Base-by-base conservation (phyloP, 2,888 invertebrate species). In the Thymelicus sylvestris region DNA sequence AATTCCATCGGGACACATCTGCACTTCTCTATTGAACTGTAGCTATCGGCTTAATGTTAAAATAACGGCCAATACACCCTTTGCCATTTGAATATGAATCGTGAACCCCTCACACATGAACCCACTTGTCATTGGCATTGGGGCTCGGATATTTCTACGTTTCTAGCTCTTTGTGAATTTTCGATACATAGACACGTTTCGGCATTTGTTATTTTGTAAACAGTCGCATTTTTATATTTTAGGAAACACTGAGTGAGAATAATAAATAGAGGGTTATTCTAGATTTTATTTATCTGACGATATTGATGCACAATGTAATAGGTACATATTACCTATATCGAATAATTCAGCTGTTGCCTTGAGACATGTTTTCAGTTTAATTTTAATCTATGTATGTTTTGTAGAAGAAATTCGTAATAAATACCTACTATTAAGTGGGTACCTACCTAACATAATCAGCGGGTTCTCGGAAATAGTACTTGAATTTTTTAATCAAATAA, bases 71-170 rank as follows among this genome's bases (percentile, higher is more conserved):
- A 66, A 59, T 15, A 59, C 47, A 59, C 59, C 47, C 47, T 44
- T 59, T 48, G 48, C 47, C 38, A 13, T 66, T 59, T 66, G 66
- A 60, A 66, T 66, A 59, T 47, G 66, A 59, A 66, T 59, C n/a
- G 59, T 48, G 48, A 66, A 44, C 50, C 41, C 52, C 19, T 55
- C 66, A 60, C 59, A 48, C 19, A 44, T 66, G 66, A 66, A 59
- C 44, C 47, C 57, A 47, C 57, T 66, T 60, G 48, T 66, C 66
- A 59, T 64, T n/a, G 13, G 63, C 31, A 31, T 31, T 31, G 15
- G 47, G 15, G 41, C 44, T 63, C 38, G 15, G 38, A 64, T 19
- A 47, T 13, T 48, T 19, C 0, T 19, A 19, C 19, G n/a, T 19
- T 19, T 64, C 38, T 13, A 38, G 24, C n/a, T 50, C 50, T 64